Percentiles rank a stretch among this genome's conserved stretches.
phyloP scores from a whole-genome alignment of 2,797 vertebrate genomes.

The Novumbra hubbsi region DNA sequence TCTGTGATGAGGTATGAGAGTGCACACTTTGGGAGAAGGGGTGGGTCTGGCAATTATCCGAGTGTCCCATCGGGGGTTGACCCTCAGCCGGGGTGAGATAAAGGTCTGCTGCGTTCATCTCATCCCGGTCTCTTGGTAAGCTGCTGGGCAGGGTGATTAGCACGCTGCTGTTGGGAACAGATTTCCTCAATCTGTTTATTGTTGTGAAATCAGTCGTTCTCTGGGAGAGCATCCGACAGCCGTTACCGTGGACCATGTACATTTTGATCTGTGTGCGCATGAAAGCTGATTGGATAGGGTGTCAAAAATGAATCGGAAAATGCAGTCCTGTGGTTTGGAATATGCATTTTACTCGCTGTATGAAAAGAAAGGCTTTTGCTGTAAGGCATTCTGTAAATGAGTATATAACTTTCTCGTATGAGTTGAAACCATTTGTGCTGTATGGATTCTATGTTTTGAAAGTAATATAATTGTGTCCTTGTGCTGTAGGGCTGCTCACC shows the following conservation, averaged over 20 bases:
- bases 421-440: background rate
- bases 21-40: no score
- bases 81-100: no score
- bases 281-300: background rate
- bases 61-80: no score
- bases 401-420: background rate
- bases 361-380: background rate
- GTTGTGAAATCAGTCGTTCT: no score
- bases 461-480: constrained; percentile 3
- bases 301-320: background rate
- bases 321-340: background rate
- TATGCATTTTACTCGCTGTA: background rate
- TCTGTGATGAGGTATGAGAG: no score
- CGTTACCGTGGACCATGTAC: no score
- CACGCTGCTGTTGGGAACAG: background rate
- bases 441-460: background rate
- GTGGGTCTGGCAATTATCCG: no score
- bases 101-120: no score
- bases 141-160: background rate
- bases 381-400: background rate
- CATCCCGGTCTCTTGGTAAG: no score
- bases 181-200: no score
- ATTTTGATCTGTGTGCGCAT: no score
- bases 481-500: constrained; percentile 54
- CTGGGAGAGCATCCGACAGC: no score